Base-by-base conservation (phyloP, 2,113 vertebrate genomes). In the Onychostoma macrolepis region DNA sequence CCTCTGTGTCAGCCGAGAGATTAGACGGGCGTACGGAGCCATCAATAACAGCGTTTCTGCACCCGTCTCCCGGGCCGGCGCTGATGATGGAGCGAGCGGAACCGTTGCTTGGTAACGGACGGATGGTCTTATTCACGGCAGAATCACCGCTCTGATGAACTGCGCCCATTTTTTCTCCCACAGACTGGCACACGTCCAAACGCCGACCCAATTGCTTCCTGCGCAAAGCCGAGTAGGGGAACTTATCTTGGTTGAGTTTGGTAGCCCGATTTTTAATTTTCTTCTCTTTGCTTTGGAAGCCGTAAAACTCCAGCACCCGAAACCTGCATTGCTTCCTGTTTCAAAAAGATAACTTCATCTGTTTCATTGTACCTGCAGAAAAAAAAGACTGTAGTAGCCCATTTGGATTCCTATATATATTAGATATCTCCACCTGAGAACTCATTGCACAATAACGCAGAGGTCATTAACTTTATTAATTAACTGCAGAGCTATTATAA, bases 41-140 rank as follows among this genome's bases (percentile, higher is more conserved):
- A 83, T 63, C 72, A 87, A 87, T 50, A 87, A 83, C 80, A 82
- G 21, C 48, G 36, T 87, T 71, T 61, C 65, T 36, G 26, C 45
- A 43, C 53, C 24, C 76, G 45, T 80, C 63, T 86, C 50, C 85
- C 24, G 15, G 28, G 78, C 85, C 50, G 56, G 8, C 28, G 10
- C 71, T 76, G 56, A 87, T 83, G 79, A 87, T 83, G 53, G 80
- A 76, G 72, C 12, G 50, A 50, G 50, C 48, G 2, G 41, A 83
- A 71, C 63, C 63, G 80, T 83, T 69, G 80, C 80, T 45, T 83
- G 63, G 80, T 69, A 83, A 83, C 80, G 80, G 63, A 71, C 28
- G 61, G 80, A 83, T 83, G 80, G 61, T 83, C 80, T 71, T 83
- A 71, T 83, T 83, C 80, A 83, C 26, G 9, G 28, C 63, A 83